A percentile compares a stretch with the other conserved stretches of the same genome.
phyloP scores from a whole-genome alignment of 2,113 vertebrate genomes.

The Psittacara wagleri region DNA sequence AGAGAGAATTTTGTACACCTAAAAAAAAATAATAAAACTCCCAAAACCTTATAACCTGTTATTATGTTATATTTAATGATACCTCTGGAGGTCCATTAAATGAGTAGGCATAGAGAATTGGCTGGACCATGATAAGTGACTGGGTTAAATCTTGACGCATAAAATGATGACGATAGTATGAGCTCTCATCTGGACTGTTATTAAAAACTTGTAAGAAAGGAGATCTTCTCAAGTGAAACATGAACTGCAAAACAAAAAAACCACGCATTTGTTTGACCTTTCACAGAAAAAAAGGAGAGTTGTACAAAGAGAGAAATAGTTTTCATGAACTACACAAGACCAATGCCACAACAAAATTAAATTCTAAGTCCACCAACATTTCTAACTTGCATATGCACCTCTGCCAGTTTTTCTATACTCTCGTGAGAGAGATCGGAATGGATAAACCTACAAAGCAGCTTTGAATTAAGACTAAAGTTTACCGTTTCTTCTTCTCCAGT shows the following conservation, averaged over 20 bases:
- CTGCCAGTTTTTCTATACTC: background rate
- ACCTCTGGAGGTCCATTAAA: constrained; percentile 97
- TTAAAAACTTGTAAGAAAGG: constrained; percentile 99
- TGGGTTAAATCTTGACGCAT: constrained; percentile 97
- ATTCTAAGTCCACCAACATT: background rate
- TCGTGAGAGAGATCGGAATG: background rate
- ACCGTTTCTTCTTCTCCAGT: background rate
- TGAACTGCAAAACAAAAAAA: constrained; percentile 84
- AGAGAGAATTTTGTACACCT: background rate
- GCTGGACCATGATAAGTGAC: constrained; percentile 97
- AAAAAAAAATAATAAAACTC: background rate
- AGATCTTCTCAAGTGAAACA: constrained; percentile 98
- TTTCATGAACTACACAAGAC: background rate
- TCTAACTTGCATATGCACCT: background rate
- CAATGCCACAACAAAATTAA: background rate
- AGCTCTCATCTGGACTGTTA: constrained; percentile 97
- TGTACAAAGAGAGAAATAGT: background rate
- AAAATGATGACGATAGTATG: constrained; percentile 95
- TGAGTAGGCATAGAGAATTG: constrained; percentile 94
- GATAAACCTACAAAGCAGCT: background rate
- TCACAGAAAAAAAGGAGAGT: background rate
- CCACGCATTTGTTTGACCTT: background rate
- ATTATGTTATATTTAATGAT: background rate
- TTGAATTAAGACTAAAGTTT: background rate
- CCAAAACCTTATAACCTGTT: background rate